These are phyloP conservation scores for Meandrusa payeni DNA, from an alignment of 2,888 invertebrate genomes.

Conservation along the genomic window DNA sequence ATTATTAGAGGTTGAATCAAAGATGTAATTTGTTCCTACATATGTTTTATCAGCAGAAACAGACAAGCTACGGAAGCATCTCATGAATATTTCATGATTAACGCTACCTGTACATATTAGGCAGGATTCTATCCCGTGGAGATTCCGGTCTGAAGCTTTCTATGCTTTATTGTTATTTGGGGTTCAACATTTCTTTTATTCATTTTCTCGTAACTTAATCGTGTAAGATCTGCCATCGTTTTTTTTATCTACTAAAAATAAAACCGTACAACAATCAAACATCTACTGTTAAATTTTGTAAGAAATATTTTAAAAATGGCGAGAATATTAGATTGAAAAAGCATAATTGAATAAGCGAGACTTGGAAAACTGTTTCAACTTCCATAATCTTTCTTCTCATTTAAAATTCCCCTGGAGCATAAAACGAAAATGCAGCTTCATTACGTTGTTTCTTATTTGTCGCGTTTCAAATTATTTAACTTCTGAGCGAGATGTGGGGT, in stretches of 20 bases:
- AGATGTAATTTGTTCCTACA: not conserved
- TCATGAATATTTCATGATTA: constrained; percentile 15
- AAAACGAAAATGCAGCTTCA: constrained; percentile 10
- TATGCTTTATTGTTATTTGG: too few species aligned
- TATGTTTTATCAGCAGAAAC: constrained; percentile 6
- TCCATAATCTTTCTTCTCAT: not conserved
- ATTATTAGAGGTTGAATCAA: not conserved
- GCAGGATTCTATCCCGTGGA: not conserved
- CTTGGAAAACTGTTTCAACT: not conserved
- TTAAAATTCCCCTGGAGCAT: not conserved
- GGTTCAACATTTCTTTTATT: too few species aligned
- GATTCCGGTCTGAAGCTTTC: constrained; percentile 1
- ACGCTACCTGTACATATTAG: not conserved
- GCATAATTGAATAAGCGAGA: constrained; percentile 1
- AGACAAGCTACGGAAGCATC: not conserved
- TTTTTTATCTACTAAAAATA: too few species aligned
- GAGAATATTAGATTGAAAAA: not conserved
- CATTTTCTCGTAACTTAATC: too few species aligned
- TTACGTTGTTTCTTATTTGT: constrained; percentile 5
- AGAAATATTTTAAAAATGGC: too few species aligned
- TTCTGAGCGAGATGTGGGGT: not conserved
- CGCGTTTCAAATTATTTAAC: constrained; percentile 14
- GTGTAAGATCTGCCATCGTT: too few species aligned
- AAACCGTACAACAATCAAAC: too few species aligned
- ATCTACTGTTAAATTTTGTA: too few species aligned